Evolutionary conservation across 2,797 vertebrate genomes (phyloP).

Genomic region (Spizella passerina): DNA sequence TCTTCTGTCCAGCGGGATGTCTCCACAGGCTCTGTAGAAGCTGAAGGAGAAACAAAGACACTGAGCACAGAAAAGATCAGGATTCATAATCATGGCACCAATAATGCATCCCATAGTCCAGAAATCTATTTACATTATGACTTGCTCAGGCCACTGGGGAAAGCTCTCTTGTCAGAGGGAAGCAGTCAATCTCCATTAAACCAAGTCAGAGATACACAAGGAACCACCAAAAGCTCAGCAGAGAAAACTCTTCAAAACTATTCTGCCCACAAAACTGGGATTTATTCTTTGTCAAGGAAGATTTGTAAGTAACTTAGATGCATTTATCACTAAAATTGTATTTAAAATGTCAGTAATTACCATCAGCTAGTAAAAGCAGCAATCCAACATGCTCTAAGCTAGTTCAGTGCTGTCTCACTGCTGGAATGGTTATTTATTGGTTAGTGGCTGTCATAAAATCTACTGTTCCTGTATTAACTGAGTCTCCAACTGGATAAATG

Average conservation of each 20-base stretch:
- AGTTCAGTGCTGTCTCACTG: background rate
- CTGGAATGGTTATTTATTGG: background rate
- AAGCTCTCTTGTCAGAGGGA: conserved; percentile 54
- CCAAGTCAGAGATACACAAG: background rate
- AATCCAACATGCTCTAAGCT: background rate
- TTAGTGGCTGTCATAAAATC: background rate
- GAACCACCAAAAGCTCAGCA: background rate
- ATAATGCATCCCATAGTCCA: conserved; percentile 75
- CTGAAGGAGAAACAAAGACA: conserved; percentile 79
- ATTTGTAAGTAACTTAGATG: background rate
- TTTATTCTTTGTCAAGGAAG: background rate
- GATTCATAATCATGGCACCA: conserved; percentile 56
- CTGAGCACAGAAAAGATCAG: conserved; percentile 64
- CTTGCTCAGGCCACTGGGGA: conserved; percentile 67
- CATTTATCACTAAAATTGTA: background rate
- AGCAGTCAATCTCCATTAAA: conserved; percentile 72
- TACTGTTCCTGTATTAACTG: background rate
- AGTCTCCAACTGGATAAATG: background rate
- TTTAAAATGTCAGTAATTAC: background rate
- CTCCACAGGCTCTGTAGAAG: conserved; percentile 92
- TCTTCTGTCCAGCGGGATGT: conserved; percentile 99
- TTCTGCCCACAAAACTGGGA: conserved; percentile 35
- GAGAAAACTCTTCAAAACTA: conserved; percentile 1
- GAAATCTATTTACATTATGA: conserved; percentile 82
- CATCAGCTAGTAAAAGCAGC: background rate